Base-by-base conservation (phyloP, 2,797 vertebrate species). In the Prunella strophiata region DNA sequence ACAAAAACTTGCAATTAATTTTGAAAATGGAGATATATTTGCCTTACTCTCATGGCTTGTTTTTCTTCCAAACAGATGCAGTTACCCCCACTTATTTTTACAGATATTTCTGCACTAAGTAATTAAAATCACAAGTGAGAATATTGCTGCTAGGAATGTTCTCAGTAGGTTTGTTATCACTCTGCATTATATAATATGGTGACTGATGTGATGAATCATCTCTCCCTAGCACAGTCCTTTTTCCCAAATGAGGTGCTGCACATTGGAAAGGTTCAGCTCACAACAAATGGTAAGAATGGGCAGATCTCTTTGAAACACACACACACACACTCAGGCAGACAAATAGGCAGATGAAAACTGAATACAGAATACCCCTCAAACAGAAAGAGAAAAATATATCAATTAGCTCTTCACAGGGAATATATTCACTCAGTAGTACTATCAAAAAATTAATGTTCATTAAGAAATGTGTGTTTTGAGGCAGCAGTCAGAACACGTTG, bases 201-300 rank as follows among this genome's bases (percentile, higher is more conserved):
- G 76, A 84, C 14, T 94, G 94, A 67, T 79, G 38, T 5, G 32
- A 79, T 91, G 85, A 96, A 67, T 93, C 89, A 93, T 34, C 52
- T 52, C 79, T 82, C 55, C 30, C 55, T 48, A 78, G 65, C 48
- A 66, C 25, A 52, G 57, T 16, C 30, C 29, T 16, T 63, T 71
- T 62, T 74, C n/a, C 66, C 62, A 75, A 45, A 88, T 40, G 43
- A 83, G 55, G 36, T 27, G 36, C 38, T 70, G 61, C 30, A 82
- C n/a, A 65, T 27, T 77, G 5, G 3, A 77, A 92, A 76, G 23
- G 65, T 50, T 68, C 63, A 77, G 52, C 43, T 95, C 34, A 23
- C 3, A 10, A 61, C n/a, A 47, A 91, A 80, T 3, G 7, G 38
- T n/a, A 72, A 78, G 50, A 90, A 94, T 26, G 26, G 6, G n/a